phyloP scores from a whole-genome alignment of 1,140 invertebrate species.

The Polypedilum vanderplanki region DNA sequence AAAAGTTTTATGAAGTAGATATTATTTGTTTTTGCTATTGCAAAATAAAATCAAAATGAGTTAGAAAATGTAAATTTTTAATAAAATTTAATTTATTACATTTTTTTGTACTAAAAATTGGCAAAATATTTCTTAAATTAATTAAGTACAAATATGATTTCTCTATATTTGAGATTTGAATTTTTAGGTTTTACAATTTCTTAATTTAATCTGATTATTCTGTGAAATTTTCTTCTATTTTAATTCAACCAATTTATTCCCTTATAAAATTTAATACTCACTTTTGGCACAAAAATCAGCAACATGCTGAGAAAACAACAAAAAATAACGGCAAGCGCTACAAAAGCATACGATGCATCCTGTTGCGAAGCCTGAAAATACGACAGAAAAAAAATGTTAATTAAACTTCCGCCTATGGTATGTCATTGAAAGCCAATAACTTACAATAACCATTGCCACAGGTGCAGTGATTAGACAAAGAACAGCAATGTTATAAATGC shows the following conservation, averaged over 20 bases:
- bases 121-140: no score
- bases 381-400: background rate
- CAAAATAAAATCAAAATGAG: background rate
- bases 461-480: slow-evolving; percentile 95
- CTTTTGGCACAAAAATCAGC: slow-evolving; percentile 93
- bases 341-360: slow-evolving; percentile 95
- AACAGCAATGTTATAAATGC: slow-evolving; percentile 98
- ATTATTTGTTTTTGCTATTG: background rate
- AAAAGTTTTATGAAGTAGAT: background rate
- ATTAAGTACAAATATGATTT: no score
- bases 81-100: no score
- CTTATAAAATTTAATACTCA: no score
- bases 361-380: slow-evolving; percentile 71
- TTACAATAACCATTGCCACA: slow-evolving; percentile 72
- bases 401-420: background rate
- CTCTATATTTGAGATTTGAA: no score
- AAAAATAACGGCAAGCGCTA: slow-evolving; percentile 89
- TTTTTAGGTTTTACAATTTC: no score
- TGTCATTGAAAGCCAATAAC: background rate
- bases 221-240: no score
- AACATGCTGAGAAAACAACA: slow-evolving; percentile 97
- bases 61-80: no score
- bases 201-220: no score
- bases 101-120: no score
- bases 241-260: no score